phyloP scores from a whole-genome alignment of 2,888 invertebrate genomes.

The Lycophotia porphyrea region DNA sequence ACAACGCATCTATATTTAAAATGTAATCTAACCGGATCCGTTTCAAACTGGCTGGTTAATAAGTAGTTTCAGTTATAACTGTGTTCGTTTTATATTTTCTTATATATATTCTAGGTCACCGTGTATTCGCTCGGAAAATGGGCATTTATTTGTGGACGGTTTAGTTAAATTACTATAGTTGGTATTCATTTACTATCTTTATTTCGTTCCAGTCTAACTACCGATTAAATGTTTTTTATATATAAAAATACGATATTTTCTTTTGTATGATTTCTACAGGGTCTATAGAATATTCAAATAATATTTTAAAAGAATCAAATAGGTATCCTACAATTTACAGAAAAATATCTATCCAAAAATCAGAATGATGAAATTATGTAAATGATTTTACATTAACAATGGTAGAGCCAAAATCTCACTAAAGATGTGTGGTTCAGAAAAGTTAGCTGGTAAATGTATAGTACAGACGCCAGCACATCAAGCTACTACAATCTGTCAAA shows the following conservation, averaged over 20 bases:
- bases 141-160: neutral
- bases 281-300: neutral
- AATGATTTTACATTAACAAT: conserved; percentile 1
- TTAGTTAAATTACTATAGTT: neutral
- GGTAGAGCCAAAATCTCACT: neutral
- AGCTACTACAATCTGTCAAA: too few species aligned
- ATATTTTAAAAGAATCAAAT: neutral
- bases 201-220: neutral
- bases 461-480: too few species aligned
- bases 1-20: conserved; percentile 16
- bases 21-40: conserved; percentile 47
- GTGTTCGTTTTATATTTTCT: conserved; percentile 31
- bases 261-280: neutral
- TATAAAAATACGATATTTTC: neutral
- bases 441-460: too few species aligned
- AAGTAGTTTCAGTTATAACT: conserved; percentile 50
- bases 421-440: too few species aligned
- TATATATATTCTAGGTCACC: conserved; percentile 31
- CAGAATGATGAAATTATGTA: neutral
- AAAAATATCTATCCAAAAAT: neutral
- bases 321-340: neutral
- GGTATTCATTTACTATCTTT: neutral
- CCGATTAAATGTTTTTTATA: too few species aligned
- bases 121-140: conserved; percentile 21
- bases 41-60: conserved; percentile 45